Evolutionary conservation across 1,140 invertebrate species (phyloP).

Genomic region (Caenorhabditis inopinata): DNA sequence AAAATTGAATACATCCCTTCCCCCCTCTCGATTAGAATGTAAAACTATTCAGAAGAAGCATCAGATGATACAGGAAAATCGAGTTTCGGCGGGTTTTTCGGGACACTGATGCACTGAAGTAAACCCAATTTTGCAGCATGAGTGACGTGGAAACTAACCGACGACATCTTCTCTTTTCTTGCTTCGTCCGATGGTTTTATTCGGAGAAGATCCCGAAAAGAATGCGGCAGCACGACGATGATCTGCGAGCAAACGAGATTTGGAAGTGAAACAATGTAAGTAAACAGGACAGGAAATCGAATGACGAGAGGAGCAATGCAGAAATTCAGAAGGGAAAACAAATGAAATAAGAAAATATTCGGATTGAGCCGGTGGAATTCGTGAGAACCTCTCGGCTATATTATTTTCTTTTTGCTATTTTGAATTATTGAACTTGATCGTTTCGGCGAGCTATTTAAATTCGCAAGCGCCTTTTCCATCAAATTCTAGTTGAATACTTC

Average conservation of each 20-base stretch:
- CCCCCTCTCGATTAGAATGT: too few relatives aligned
- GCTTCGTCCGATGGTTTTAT: not conserved
- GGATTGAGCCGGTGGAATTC: not conserved
- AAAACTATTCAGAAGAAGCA: too few relatives aligned
- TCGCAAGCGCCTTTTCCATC: too few relatives aligned
- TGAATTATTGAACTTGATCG: not conserved
- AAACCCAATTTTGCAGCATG: not conserved
- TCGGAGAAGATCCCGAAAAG: not conserved
- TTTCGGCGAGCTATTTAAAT: too few relatives aligned
- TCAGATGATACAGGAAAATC: too few relatives aligned
- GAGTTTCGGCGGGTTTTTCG: not conserved
- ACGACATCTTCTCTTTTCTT: not conserved
- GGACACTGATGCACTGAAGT: not conserved
- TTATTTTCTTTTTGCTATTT: not conserved
- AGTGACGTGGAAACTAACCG: constrained; percentile 27
- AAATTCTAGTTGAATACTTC: too few relatives aligned
- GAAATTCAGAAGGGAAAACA: not conserved
- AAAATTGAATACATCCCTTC: too few relatives aligned
- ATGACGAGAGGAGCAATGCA: not conserved
- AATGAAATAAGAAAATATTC: not conserved
- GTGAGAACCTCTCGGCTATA: not conserved
- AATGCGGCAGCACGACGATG: not conserved
- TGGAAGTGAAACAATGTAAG: not conserved
- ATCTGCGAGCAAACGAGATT: constrained; percentile 29
- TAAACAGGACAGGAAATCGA: not conserved